phyloP scores from a whole-genome alignment of 1,140 invertebrate species.

The Zophobas atratus region DNA sequence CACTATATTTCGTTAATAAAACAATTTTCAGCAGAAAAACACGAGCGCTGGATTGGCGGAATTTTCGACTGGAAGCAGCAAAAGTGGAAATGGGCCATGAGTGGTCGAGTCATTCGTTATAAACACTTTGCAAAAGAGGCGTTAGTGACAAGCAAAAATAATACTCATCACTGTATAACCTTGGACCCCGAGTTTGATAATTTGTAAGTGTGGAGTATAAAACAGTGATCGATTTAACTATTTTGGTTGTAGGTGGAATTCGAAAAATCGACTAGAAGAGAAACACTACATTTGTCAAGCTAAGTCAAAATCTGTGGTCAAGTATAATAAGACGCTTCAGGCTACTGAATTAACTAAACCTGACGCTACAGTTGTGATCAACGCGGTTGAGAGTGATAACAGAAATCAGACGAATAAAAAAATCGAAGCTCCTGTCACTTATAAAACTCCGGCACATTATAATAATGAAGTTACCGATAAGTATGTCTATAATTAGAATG shows the following conservation, averaged over 20 bases:
- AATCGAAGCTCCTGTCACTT: neutral
- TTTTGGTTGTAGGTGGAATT: constrained; percentile 72
- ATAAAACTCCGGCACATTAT: neutral
- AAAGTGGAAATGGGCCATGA: constrained; percentile 74
- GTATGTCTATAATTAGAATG: constrained; percentile 8
- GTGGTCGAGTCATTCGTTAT: constrained; percentile 70
- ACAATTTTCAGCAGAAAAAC: constrained; percentile 43
- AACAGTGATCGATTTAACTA: constrained; percentile 1
- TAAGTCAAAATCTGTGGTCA: constrained; percentile 67
- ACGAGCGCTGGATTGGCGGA: constrained; percentile 77
- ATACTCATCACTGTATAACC: constrained; percentile 73
- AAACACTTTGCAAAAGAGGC: constrained; percentile 69
- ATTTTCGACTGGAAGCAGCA: constrained; percentile 74
- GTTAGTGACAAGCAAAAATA: constrained; percentile 57
- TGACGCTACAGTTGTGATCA: constrained; percentile 26
- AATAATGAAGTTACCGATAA: constrained; percentile 22
- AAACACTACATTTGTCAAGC: constrained; percentile 80
- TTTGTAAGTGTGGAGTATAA: constrained; percentile 67
- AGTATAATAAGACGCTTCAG: constrained; percentile 22
- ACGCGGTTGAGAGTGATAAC: neutral
- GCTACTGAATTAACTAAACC: neutral
- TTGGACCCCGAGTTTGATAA: constrained; percentile 73
- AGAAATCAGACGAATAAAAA: neutral
- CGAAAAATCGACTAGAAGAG: constrained; percentile 72
- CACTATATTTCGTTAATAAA: neutral